A percentile compares a stretch with the other conserved stretches of the same genome.
phyloP scores from a whole-genome alignment of 2,797 vertebrate genomes.

The Neosilurus hyrtlii region DNA sequence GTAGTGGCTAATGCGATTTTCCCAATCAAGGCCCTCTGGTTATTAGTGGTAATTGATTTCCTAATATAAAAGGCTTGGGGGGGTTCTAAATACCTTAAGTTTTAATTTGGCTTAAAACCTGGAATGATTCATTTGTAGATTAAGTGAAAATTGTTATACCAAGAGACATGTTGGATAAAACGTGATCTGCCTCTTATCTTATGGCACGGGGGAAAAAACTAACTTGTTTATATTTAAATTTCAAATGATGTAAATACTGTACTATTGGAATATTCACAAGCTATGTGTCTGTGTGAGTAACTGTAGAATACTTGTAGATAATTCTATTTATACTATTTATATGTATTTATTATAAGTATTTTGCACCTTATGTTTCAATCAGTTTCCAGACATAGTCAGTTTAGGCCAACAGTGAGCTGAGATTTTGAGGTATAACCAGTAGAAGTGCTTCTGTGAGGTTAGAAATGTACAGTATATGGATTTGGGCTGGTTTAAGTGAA shows the following conservation, averaged over 20 bases:
- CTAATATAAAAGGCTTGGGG: background rate
- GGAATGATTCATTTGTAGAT: background rate
- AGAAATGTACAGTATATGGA: background rate
- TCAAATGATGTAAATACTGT: slow-evolving; percentile 11
- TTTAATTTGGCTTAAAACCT: background rate
- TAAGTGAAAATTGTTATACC: background rate
- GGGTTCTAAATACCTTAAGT: background rate
- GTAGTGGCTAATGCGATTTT: no score
- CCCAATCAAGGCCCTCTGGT: no score
- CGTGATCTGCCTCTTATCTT: background rate
- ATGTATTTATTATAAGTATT: slow-evolving; percentile 13
- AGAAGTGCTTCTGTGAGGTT: background rate
- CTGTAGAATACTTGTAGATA: background rate
- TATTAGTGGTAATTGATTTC: background rate
- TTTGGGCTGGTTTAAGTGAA: background rate
- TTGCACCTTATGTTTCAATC: background rate
- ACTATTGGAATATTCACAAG: background rate
- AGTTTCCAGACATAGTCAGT: background rate
- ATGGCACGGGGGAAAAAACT: background rate
- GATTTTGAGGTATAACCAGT: background rate
- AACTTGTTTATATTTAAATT: background rate
- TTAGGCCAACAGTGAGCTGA: background rate
- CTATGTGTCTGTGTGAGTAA: slow-evolving; percentile 2
- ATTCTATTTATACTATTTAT: slow-evolving; percentile 16
- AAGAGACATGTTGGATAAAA: background rate